A percentile compares a stretch with the other conserved stretches of the same genome.
Conservation (phyloP, 1,140 invertebrate genomes). For the Nasonia vitripennis region DNA sequence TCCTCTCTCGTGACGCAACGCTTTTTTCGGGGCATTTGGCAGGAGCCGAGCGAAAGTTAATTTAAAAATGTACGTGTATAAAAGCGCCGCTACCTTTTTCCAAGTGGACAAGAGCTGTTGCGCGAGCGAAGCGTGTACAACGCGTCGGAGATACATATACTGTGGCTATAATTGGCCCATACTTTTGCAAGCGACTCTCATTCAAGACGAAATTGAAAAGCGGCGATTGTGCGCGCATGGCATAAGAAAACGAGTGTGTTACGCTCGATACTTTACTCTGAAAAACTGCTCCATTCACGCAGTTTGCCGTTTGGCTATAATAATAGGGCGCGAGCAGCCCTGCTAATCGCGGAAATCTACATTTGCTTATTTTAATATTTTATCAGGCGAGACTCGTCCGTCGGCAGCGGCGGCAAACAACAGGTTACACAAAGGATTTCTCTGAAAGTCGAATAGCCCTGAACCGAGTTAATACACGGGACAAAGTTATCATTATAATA, state of each 20-base stretch:
- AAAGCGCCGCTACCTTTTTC: not conserved
- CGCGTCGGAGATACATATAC: not conserved
- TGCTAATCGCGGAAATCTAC: not conserved
- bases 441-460: not conserved
- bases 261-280: no score
- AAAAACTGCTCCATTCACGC: not conserved
- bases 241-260: no score
- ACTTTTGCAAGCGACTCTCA: not conserved
- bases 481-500: conserved; percentile 43
- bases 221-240: not conserved
- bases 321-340: not conserved
- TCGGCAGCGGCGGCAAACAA: not conserved
- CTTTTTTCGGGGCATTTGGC: conserved; percentile 8
- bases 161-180: no score
- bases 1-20: conserved; percentile 9
- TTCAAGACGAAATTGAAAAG: not conserved
- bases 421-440: not conserved
- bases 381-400: not conserved
- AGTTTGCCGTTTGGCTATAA: not conserved
- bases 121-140: not conserved
- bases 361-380: not conserved
- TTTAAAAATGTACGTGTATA: not conserved
- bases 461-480: not conserved
- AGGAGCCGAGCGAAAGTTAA: not conserved
- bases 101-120: no score